These are phyloP conservation scores for Cephus pygmeus DNA, from an alignment of 2,888 invertebrate species.

Conservation along the genomic window DNA sequence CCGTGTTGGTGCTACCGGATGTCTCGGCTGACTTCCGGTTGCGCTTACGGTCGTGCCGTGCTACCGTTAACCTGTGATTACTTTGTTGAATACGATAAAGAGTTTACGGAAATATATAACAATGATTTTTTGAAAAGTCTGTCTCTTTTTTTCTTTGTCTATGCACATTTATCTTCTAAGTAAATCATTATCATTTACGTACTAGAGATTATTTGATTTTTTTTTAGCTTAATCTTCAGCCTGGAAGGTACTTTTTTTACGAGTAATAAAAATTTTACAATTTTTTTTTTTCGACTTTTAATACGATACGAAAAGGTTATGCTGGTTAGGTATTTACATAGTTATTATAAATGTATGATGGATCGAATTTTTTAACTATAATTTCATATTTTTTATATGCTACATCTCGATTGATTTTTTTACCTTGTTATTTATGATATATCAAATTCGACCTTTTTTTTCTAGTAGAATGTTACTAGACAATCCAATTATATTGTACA, in stretches of 20 bases:
- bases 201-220: background rate
- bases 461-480: background rate
- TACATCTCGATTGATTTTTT: background rate
- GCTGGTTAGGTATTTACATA: too few relatives aligned
- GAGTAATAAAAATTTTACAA: background rate
- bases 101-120: background rate
- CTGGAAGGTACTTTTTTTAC: background rate
- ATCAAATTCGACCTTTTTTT: background rate
- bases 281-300: background rate
- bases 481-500: background rate
- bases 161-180: slow-evolving; percentile 7
- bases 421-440: background rate
- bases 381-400: background rate
- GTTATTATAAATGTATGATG: too few relatives aligned
- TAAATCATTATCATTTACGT: slow-evolving; percentile 5
- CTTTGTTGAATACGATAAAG: slow-evolving; percentile 7
- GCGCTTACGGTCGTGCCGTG: background rate
- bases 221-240: too few relatives aligned
- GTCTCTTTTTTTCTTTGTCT: slow-evolving; percentile 22
- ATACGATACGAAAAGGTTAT: background rate
- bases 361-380: background rate
- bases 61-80: slow-evolving; percentile 33
- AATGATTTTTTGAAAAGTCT: slow-evolving; percentile 10
- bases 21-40: background rate
- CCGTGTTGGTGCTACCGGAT: background rate